Evolutionary conservation across 1,140 invertebrate species (phyloP).

Genomic region (Phymorhynchus buccinoides): DNA sequence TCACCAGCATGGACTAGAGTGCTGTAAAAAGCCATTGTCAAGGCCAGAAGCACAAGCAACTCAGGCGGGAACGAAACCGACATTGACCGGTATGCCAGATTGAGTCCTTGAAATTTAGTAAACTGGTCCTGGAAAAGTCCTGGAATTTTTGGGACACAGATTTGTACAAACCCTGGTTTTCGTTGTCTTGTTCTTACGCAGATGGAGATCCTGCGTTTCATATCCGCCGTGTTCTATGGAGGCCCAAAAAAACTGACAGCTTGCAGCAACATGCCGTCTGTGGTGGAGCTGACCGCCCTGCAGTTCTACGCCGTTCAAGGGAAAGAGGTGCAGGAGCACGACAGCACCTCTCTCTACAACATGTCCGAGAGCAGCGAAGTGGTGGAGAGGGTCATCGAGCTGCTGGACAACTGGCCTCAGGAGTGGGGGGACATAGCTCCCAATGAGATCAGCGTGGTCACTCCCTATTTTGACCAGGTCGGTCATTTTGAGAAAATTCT

Average conservation of each 20-base stretch:
- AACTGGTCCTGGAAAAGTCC: too few species aligned
- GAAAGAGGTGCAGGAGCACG: conserved; percentile 81
- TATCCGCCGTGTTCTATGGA: conserved; percentile 87
- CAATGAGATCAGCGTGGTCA: conserved; percentile 85
- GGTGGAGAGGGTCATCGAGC: conserved; percentile 81
- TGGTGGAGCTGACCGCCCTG: conserved; percentile 76
- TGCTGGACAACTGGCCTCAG: conserved; percentile 82
- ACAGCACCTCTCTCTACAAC: conserved; percentile 89
- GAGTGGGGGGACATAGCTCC: conserved; percentile 83
- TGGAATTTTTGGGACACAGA: too few species aligned
- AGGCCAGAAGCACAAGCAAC: too few species aligned
- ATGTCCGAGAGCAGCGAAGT: conserved; percentile 85
- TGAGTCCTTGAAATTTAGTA: too few species aligned
- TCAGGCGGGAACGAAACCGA: too few species aligned
- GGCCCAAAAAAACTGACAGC: conserved; percentile 73
- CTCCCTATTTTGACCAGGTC: conserved; percentile 88
- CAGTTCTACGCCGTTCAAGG: conserved; percentile 79
- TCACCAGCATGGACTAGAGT: too few species aligned
- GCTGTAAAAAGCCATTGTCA: too few species aligned
- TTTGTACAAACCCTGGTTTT: too few species aligned
- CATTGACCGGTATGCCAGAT: too few species aligned
- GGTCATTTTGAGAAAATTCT: too few species aligned
- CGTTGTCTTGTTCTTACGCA: too few species aligned
- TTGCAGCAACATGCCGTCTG: conserved; percentile 57
- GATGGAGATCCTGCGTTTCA: conserved; percentile 85